A percentile compares a stretch with the other conserved stretches of the same genome.
Evolutionary conservation across 2,888 invertebrate genomes (phyloP).

Genomic region (Drosophila cognata): DNA sequence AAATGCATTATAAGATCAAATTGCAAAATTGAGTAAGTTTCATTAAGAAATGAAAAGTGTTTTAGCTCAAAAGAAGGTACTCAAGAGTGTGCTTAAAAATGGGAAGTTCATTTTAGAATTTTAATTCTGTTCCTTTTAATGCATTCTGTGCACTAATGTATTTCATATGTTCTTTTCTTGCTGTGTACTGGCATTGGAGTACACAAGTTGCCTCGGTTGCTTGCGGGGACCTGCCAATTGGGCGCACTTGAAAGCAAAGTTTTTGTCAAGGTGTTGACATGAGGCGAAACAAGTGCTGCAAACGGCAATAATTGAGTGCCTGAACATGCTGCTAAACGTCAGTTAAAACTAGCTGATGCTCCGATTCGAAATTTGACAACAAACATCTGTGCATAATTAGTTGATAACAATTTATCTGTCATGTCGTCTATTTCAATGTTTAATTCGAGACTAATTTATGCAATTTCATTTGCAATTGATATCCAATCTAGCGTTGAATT

Average conservation of each 20-base stretch:
- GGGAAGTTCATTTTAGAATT: background rate
- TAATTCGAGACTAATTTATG: conserved; percentile 33
- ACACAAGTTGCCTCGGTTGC: conserved; percentile 16
- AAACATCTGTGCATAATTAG: conserved; percentile 2
- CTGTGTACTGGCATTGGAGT: conserved; percentile 10
- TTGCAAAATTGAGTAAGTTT: background rate
- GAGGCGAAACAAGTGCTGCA: conserved; percentile 16
- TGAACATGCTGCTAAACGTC: background rate
- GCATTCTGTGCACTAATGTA: background rate
- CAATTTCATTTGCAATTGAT: conserved; percentile 51
- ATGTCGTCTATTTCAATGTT: background rate
- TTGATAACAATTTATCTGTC: conserved; percentile 3
- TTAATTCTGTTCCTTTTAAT: background rate
- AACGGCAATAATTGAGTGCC: conserved; percentile 35
- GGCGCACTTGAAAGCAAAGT: conserved; percentile 53
- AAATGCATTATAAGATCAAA: background rate
- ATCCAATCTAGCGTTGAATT: conserved; percentile 41
- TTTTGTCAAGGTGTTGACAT: conserved; percentile 68
- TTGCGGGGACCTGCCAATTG: conserved; percentile 42
- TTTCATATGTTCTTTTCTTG: background rate
- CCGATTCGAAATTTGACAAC: background rate
- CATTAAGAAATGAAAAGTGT: background rate
- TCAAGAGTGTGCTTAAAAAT: background rate
- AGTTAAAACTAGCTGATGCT: background rate
- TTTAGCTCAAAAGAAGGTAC: background rate